Evolutionary conservation across 2,888 invertebrate species (phyloP).

Genomic region (Callyntrura guangdongensis): DNA sequence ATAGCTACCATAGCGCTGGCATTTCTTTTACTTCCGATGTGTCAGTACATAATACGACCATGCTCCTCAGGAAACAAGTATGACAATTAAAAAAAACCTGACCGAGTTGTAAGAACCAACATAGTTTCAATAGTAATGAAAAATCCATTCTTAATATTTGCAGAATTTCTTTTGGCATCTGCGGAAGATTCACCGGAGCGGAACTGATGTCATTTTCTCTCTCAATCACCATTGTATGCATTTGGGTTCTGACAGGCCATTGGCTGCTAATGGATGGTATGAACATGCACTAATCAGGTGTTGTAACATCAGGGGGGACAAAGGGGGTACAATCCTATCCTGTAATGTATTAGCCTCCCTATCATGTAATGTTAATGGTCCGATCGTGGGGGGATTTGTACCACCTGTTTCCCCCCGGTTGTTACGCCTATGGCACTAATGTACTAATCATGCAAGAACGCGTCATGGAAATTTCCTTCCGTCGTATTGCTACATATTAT

Average conservation of each 20-base stretch:
- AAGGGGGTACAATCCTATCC: too few species aligned
- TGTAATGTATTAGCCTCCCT: too few species aligned
- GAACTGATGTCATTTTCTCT: constrained; percentile 97
- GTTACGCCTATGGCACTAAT: too few species aligned
- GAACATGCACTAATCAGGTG: too few species aligned
- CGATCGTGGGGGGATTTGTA: too few species aligned
- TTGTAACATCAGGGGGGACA: too few species aligned
- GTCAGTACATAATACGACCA: constrained; percentile 96
- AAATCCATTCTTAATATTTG: constrained; percentile 74
- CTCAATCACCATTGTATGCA: constrained; percentile 96
- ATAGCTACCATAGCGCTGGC: constrained; percentile 98
- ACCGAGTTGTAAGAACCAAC: too few species aligned
- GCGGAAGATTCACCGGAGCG: constrained; percentile 97
- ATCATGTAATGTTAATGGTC: too few species aligned
- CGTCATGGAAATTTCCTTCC: not conserved
- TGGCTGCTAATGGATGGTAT: constrained; percentile 99
- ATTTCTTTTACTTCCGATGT: constrained; percentile 98
- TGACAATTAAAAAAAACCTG: constrained; percentile 79
- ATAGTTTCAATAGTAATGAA: not conserved
- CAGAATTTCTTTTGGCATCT: constrained; percentile 94
- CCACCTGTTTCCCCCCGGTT: too few species aligned
- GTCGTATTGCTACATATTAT: not conserved
- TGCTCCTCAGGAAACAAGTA: constrained; percentile 93
- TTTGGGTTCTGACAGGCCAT: constrained; percentile 99
- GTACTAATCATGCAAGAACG: not conserved